A percentile compares a stretch with the other conserved stretches of the same genome.
Evolutionary conservation across 2,797 vertebrate genomes (phyloP).

Genomic region (Pyrocephalus nanus): DNA sequence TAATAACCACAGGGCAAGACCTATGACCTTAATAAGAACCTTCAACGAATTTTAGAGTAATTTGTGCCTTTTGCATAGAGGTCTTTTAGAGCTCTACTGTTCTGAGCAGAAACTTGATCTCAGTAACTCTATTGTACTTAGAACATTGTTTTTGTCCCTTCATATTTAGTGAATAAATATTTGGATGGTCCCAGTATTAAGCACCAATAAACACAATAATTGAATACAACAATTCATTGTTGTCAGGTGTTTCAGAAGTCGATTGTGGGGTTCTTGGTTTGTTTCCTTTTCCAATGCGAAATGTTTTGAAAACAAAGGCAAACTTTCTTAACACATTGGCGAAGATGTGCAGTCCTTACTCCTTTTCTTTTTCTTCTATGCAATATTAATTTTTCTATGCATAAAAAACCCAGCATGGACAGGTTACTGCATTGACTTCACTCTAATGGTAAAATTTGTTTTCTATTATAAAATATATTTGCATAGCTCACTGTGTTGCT

Average conservation of each 20-base stretch:
- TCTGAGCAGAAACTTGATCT: constrained; percentile 81
- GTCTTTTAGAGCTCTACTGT: constrained; percentile 71
- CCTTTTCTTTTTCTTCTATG: not conserved
- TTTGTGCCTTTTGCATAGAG: constrained; percentile 66
- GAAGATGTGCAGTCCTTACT: constrained; percentile 71
- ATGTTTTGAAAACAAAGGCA: constrained; percentile 88
- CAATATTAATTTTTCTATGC: constrained; percentile 57
- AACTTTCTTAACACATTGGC: constrained; percentile 80
- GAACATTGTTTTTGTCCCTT: constrained; percentile 82
- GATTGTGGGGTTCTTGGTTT: constrained; percentile 59
- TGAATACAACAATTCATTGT: constrained; percentile 80
- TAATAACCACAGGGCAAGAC: constrained; percentile 80
- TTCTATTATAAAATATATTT: constrained; percentile 70
- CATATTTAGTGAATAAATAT: constrained; percentile 90
- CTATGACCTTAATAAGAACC: constrained; percentile 81
- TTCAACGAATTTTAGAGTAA: constrained; percentile 76
- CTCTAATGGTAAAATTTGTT: constrained; percentile 63
- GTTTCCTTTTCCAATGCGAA: constrained; percentile 76
- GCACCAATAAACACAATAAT: constrained; percentile 82
- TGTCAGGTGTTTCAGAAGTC: constrained; percentile 83
- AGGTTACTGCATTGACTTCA: constrained; percentile 63
- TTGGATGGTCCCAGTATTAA: constrained; percentile 81
- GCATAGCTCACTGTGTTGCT: constrained; percentile 67
- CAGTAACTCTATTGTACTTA: constrained; percentile 82
- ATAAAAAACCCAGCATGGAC: constrained; percentile 78